Base-by-base conservation (phyloP, 2,888 invertebrate genomes). In the Andrena bicolor region DNA sequence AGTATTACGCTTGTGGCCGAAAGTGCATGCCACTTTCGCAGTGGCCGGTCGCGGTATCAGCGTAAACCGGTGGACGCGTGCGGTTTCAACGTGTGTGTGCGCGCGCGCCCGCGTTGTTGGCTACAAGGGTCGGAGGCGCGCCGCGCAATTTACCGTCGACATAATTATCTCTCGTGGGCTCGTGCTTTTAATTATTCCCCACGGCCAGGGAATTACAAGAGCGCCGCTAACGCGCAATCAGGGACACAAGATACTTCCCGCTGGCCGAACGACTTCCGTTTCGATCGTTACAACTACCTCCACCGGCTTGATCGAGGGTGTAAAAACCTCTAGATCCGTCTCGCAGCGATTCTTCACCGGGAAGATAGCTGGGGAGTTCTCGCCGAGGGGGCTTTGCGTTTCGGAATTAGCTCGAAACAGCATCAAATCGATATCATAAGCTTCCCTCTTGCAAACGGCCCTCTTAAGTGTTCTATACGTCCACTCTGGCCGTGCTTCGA, bases 121-220 rank as follows among this genome's bases (percentile, higher is more conserved):
- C 56, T 68, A 63, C 53, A 56, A 74, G 68, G 66, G 61, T 63
- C 65, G 20, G 75, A 73, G 69, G 76, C n/a, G 63, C 58, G 68
- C 69, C 82, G 69, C 64, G 82, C 82, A 81, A 84, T 87, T 88
- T 87, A 83, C 85, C 72, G 78, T 68, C 82, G 70, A 82, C 79
- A 82, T 86, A 88, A 87, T 87, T 88, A 88, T 83, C 84, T 79
- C 87, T 74, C 71, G 80, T 73, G 80, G 85, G 76, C 77, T 72
- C 82, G 82, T 84, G 82, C 88, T 84, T 88, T 88, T 84, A 88
- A 88, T 88, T 84, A 88, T 88, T 84, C 84, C 81, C 87, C 73
- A 76, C 65, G 73, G 82, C 60, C 84, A 69, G 81, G 79, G 84
- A 86, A 88, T 88, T 84, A 84, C 75, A 86, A 81, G 83, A 78